phyloP scores from a whole-genome alignment of 1,140 invertebrate genomes.

The Gonatopus flavifemur region DNA sequence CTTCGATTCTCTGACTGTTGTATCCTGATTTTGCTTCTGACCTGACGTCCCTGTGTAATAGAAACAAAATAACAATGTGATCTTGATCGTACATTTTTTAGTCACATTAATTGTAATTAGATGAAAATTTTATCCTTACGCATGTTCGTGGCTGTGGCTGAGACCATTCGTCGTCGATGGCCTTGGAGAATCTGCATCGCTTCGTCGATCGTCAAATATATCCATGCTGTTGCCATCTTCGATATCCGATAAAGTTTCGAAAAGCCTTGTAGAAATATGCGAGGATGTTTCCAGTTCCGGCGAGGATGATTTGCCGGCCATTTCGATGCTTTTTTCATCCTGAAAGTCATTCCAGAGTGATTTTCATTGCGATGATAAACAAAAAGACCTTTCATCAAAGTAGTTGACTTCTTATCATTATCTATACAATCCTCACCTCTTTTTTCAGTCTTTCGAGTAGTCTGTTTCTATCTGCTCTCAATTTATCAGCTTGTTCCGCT shows the following conservation, averaged over 20 bases:
- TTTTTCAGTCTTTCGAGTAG: conserved; percentile 69
- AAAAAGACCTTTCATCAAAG: background rate
- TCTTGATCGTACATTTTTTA: too few relatives aligned
- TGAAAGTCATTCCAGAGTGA: too few relatives aligned
- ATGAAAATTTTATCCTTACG: conserved; percentile 13
- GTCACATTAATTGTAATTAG: too few relatives aligned
- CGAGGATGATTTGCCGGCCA: conserved; percentile 25
- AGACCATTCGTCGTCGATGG: conserved; percentile 23
- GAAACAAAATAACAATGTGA: too few relatives aligned
- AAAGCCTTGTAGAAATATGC: conserved; percentile 26
- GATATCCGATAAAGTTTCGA: conserved; percentile 34
- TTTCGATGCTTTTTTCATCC: conserved; percentile 45
- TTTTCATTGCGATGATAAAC: conserved; percentile 4
- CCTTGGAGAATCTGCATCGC: conserved; percentile 6
- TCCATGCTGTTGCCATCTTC: conserved; percentile 26
- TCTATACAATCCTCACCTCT: conserved; percentile 60
- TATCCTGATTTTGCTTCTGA: conserved; percentile 1
- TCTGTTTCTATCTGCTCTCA: conserved; percentile 65
- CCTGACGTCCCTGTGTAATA: conserved; percentile 4
- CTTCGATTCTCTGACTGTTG: conserved; percentile 19
- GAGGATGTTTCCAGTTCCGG: conserved; percentile 29
- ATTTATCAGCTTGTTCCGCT: conserved; percentile 64
- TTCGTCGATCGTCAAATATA: conserved; percentile 6
- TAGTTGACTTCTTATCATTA: background rate
- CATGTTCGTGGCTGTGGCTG: conserved; percentile 24